phyloP scores from a whole-genome alignment of 2,888 invertebrate genomes.

The Andrena hattorfiana region DNA sequence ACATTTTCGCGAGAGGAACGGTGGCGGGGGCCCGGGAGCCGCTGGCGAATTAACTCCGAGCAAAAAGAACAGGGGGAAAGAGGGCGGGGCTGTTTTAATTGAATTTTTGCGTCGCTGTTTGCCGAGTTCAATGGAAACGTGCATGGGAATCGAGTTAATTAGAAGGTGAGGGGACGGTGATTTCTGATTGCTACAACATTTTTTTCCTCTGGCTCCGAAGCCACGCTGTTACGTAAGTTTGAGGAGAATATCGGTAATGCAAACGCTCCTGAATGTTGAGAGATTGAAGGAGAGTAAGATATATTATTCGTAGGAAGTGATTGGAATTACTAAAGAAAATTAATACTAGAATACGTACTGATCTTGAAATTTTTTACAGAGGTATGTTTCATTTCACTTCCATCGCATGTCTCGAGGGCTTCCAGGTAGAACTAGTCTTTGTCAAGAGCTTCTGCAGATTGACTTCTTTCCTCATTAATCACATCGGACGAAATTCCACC shows the following conservation, averaged over 20 bases:
- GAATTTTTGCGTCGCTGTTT: conserved; percentile 32
- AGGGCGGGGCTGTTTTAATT: conserved; percentile 20
- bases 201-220: background rate
- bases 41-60: background rate
- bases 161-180: background rate
- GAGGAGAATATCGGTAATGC: too few relatives aligned
- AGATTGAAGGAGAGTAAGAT: too few relatives aligned
- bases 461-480: conserved; percentile 10
- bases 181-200: conserved; percentile 1
- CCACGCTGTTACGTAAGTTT: too few relatives aligned
- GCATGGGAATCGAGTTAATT: conserved; percentile 15
- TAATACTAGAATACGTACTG: too few relatives aligned
- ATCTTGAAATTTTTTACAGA: background rate
- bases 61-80: background rate
- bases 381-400: background rate
- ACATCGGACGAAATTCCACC: conserved; percentile 1
- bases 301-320: background rate
- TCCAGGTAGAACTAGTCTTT: background rate
- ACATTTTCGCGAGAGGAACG: background rate
- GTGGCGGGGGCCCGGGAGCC: background rate
- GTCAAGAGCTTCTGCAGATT: background rate
- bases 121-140: conserved; percentile 22
- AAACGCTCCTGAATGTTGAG: too few relatives aligned
- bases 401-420: background rate
- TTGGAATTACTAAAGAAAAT: background rate